phyloP scores from a whole-genome alignment of 2,797 vertebrate species.

The Antennarius maculatus region DNA sequence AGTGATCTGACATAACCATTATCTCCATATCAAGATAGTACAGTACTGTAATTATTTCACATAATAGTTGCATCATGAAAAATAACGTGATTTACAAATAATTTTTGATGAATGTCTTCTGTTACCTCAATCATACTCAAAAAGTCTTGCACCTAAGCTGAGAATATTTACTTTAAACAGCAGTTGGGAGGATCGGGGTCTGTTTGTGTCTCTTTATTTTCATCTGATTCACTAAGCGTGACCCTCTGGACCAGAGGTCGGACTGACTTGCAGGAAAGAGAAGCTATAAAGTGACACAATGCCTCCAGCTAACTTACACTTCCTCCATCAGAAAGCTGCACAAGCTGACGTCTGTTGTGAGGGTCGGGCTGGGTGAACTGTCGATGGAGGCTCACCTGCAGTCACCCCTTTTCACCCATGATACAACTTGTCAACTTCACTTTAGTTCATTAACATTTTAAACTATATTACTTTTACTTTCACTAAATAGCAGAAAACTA shows the following conservation, averaged over 20 bases:
- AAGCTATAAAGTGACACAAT: conserved; percentile 15
- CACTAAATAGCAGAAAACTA: no score
- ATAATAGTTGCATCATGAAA: no score
- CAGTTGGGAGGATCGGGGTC: conserved; percentile 20
- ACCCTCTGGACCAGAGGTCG: conserved; percentile 21
- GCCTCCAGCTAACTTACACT: conserved; percentile 8
- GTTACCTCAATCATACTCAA: no score
- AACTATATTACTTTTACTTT: background rate
- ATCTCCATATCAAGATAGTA: background rate
- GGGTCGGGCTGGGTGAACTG: background rate
- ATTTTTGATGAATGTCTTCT: no score
- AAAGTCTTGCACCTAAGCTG: no score
- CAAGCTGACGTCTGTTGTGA: background rate
- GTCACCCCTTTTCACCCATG: background rate
- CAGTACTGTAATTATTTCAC: no score
- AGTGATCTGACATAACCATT: background rate
- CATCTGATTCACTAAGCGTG: conserved; percentile 20
- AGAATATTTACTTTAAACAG: background rate
- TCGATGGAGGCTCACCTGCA: background rate
- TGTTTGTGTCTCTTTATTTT: conserved; percentile 30
- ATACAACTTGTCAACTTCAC: no score
- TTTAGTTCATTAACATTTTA: background rate
- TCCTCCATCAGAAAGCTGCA: conserved; percentile 44
- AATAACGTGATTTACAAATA: no score
- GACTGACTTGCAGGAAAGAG: conserved; percentile 39